Conservation (phyloP, 2,888 invertebrate genomes). For the Amphipyra tragopoginis region DNA sequence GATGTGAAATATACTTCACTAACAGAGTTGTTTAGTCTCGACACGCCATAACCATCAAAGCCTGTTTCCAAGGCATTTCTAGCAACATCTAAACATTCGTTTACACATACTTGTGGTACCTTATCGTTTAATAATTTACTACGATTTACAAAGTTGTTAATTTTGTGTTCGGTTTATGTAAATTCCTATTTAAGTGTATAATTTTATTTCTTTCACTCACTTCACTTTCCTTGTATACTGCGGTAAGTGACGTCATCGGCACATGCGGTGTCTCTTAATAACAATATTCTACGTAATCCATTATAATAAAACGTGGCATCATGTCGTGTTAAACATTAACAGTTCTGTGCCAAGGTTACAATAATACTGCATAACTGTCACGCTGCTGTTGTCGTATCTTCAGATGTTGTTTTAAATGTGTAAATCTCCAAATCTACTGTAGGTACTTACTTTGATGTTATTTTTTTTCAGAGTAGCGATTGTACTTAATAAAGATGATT, state of each 20-base stretch:
- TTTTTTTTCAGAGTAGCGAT: too few species aligned
- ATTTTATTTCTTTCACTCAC: slow-evolving; percentile 6
- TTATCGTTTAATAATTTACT: slow-evolving; percentile 28
- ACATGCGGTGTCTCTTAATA: slow-evolving; percentile 35
- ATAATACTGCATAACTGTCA: slow-evolving; percentile 45
- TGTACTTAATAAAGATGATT: too few species aligned
- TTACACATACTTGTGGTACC: slow-evolving; percentile 30
- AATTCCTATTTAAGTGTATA: slow-evolving; percentile 7
- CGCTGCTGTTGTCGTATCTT: slow-evolving; percentile 12
- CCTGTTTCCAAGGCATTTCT: slow-evolving; percentile 27
- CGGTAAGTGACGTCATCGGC: slow-evolving; percentile 40
- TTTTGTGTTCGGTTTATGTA: slow-evolving; percentile 10
- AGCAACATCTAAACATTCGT: slow-evolving; percentile 31
- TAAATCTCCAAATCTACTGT: slow-evolving; percentile 3
- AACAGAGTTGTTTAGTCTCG: slow-evolving; percentile 35
- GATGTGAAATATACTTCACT: slow-evolving; percentile 27
- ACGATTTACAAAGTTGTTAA: slow-evolving; percentile 6
- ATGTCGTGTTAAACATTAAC: slow-evolving; percentile 49
- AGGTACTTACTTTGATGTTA: too few species aligned
- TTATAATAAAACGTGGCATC: slow-evolving; percentile 48
- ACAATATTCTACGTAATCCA: slow-evolving; percentile 41
- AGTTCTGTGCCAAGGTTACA: slow-evolving; percentile 55
- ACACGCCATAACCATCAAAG: slow-evolving; percentile 28
- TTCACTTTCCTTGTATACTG: slow-evolving; percentile 33
- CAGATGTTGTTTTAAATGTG: slow-evolving; percentile 13